Evolutionary conservation across 2,888 invertebrate species (phyloP).

Genomic region (Pristionchus mayeri): DNA sequence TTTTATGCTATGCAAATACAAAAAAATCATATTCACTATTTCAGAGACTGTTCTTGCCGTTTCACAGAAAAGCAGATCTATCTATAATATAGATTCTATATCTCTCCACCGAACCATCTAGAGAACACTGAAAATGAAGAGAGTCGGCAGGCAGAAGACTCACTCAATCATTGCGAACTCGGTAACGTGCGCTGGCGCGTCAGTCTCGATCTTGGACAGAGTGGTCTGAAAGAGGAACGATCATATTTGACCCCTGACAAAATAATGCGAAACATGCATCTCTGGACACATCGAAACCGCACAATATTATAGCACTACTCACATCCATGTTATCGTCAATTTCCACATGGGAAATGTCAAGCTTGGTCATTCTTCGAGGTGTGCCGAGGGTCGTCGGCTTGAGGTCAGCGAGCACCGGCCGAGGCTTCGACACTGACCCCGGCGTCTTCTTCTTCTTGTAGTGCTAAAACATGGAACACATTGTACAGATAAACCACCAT

Average conservation of each 20-base stretch:
- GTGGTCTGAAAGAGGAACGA: conserved; percentile 27
- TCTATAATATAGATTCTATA: too few relatives aligned
- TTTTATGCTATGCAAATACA: too few relatives aligned
- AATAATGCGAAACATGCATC: not conserved
- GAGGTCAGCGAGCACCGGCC: conserved; percentile 35
- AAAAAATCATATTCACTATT: too few relatives aligned
- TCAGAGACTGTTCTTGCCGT: too few relatives aligned
- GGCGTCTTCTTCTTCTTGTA: conserved; percentile 36
- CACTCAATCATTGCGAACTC: not conserved
- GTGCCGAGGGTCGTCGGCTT: conserved; percentile 12
- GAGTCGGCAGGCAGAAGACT: too few relatives aligned
- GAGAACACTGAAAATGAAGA: too few relatives aligned
- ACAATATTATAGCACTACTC: not conserved
- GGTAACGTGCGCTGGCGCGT: not conserved
- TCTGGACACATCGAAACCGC: not conserved
- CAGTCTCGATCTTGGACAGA: not conserved
- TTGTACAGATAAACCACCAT: too few relatives aligned
- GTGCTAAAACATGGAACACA: not conserved
- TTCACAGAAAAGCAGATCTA: too few relatives aligned
- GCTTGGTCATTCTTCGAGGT: not conserved
- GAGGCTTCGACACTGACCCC: not conserved
- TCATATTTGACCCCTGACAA: too few relatives aligned
- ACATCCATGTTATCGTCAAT: conserved; percentile 22
- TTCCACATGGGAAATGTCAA: not conserved
- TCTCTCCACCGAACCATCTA: too few relatives aligned